Conservation (phyloP, 2,888 invertebrate genomes). For the Craniophora ligustri region DNA sequence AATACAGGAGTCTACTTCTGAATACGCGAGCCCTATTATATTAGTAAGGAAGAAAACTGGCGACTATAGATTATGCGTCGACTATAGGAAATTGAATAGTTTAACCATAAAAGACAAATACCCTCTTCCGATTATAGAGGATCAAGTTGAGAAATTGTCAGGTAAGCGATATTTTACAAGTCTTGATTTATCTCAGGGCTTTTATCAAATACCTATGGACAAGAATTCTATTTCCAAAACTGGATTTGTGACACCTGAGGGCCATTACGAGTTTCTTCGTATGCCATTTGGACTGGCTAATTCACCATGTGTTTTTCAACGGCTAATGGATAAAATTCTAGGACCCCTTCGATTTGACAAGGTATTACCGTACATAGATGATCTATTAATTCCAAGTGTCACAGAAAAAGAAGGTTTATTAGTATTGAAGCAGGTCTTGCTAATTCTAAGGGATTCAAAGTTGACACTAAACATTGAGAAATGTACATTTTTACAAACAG, state of each 20-base stretch:
- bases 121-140: not conserved
- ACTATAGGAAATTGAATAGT: not conserved
- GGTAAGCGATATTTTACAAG: not conserved
- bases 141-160: not conserved
- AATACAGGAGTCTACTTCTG: not conserved
- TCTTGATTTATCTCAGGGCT: not conserved
- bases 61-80: not conserved
- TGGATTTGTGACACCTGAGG: not conserved
- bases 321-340: not conserved
- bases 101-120: not conserved
- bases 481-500: not conserved
- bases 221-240: not conserved
- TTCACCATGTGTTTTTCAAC: not conserved
- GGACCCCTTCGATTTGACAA: not conserved
- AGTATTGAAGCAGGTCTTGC: not conserved
- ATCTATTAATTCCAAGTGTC: not conserved
- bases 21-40: not conserved
- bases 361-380: not conserved
- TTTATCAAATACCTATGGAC: not conserved
- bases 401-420: not conserved
- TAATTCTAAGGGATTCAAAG: not conserved
- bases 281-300: not conserved
- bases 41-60: not conserved
- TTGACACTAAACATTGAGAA: not conserved
- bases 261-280: not conserved